Evolutionary conservation across 1,140 invertebrate genomes (phyloP).

Genomic region (Zaprionus capensis): DNA sequence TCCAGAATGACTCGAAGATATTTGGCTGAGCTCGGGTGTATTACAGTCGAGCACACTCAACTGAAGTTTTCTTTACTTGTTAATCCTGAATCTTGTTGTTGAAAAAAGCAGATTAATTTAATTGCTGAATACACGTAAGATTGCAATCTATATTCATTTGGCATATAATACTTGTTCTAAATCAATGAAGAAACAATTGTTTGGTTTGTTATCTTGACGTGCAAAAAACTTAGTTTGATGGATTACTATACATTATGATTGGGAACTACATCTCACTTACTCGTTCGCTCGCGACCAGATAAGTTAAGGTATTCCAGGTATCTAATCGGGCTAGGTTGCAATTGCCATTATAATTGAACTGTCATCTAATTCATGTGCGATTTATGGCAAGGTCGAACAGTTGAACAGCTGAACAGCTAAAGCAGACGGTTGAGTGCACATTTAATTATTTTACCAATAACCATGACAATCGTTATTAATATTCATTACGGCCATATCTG

Average conservation of each 20-base stretch:
- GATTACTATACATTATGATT: not conserved
- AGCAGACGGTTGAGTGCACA: slow-evolving; percentile 15
- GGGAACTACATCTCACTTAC: not conserved
- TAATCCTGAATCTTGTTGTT: too few relatives aligned
- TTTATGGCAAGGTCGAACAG: slow-evolving; percentile 35
- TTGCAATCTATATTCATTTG: too few relatives aligned
- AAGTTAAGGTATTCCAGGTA: slow-evolving; percentile 3
- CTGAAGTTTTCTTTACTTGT: too few relatives aligned
- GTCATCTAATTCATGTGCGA: slow-evolving; percentile 30
- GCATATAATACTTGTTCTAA: too few relatives aligned
- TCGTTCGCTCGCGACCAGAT: not conserved
- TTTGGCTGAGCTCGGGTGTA: too few relatives aligned
- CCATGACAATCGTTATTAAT: slow-evolving; percentile 55
- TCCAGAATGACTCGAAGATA: too few relatives aligned
- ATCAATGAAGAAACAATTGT: too few relatives aligned
- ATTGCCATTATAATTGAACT: slow-evolving; percentile 10
- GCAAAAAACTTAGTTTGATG: not conserved
- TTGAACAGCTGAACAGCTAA: slow-evolving; percentile 8
- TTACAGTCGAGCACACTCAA: too few relatives aligned
- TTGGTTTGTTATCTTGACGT: not conserved
- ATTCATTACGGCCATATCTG: slow-evolving; percentile 53
- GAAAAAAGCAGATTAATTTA: too few relatives aligned
- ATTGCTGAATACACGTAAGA: too few relatives aligned
- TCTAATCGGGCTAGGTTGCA: slow-evolving; percentile 26
- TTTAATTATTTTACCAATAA: slow-evolving; percentile 64